Conservation (phyloP, 2,888 invertebrate genomes). For the Notodonta dromedarius region DNA sequence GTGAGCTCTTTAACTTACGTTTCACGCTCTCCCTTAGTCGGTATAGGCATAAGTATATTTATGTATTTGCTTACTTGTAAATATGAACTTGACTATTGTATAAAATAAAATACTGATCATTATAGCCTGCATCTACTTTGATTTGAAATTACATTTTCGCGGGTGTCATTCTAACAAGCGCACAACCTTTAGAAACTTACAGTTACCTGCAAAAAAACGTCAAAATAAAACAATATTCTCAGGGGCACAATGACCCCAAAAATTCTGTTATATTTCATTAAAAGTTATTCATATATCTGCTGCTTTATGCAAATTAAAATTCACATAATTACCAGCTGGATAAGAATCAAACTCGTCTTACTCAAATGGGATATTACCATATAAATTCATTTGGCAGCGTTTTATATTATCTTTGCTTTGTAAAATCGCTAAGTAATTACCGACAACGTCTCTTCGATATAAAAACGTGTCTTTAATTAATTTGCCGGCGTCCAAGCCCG, state of each 20-base stretch:
- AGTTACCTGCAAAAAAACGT: conserved; percentile 28
- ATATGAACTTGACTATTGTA: too few species aligned
- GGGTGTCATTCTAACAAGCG: background rate
- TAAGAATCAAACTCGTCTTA: conserved; percentile 54
- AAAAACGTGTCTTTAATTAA: conserved; percentile 13
- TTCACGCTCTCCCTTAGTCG: background rate
- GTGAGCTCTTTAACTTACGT: background rate
- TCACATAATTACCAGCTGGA: conserved; percentile 63
- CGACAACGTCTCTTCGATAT: conserved; percentile 18
- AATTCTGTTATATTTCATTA: conserved; percentile 57
- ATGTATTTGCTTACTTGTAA: too few species aligned
- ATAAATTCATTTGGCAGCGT: conserved; percentile 52
- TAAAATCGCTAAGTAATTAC: conserved; percentile 10
- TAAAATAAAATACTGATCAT: background rate
- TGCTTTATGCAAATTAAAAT: conserved; percentile 66
- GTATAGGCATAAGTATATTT: background rate
- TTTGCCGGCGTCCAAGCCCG: conserved; percentile 5
- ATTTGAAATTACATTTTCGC: background rate
- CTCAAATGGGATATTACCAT: conserved; percentile 57
- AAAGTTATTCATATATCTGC: conserved; percentile 57
- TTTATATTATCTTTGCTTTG: conserved; percentile 21
- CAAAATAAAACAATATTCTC: conserved; percentile 52
- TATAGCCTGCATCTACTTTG: background rate
- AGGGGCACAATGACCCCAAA: conserved; percentile 62
- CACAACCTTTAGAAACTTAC: conserved; percentile 9